Conservation (phyloP, 2,113 vertebrate genomes). For the Plotosus lineatus region DNA sequence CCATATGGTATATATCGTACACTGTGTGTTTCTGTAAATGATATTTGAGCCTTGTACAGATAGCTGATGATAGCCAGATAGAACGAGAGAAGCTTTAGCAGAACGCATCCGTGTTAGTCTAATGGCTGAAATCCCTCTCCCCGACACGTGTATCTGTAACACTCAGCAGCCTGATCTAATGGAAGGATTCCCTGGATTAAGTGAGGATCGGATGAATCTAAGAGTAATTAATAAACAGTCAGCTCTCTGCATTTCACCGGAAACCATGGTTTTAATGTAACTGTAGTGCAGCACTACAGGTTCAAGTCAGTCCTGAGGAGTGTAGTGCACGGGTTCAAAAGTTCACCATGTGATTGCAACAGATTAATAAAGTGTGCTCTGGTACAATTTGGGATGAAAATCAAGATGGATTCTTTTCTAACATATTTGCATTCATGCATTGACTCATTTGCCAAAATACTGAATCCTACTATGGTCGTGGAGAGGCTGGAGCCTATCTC, state of each 20-base stretch:
- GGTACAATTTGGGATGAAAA: too few relatives aligned
- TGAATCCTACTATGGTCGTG: too few relatives aligned
- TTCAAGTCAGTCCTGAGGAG: not conserved
- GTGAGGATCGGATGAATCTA: not conserved
- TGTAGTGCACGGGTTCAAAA: too few relatives aligned
- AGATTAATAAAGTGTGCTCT: too few relatives aligned
- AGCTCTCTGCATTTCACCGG: not conserved
- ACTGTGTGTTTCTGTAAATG: not conserved
- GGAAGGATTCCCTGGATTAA: conserved; percentile 30
- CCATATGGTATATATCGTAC: too few relatives aligned
- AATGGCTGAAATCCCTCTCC: not conserved
- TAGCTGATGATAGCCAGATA: not conserved
- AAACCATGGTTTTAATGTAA: not conserved
- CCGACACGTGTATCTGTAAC: not conserved
- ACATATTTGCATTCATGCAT: too few relatives aligned
- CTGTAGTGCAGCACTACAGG: not conserved
- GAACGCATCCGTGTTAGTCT: not conserved
- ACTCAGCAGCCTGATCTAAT: not conserved
- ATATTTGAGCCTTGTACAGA: not conserved
- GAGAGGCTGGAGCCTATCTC: too few relatives aligned
- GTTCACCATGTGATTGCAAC: too few relatives aligned
- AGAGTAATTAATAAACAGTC: not conserved
- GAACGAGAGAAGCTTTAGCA: not conserved
- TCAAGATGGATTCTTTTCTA: too few relatives aligned
- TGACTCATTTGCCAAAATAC: too few relatives aligned